Percentiles rank a stretch among this genome's conserved stretches.
phyloP scores from a whole-genome alignment of 2,113 vertebrate genomes.

The Muntiacus reevesi region DNA sequence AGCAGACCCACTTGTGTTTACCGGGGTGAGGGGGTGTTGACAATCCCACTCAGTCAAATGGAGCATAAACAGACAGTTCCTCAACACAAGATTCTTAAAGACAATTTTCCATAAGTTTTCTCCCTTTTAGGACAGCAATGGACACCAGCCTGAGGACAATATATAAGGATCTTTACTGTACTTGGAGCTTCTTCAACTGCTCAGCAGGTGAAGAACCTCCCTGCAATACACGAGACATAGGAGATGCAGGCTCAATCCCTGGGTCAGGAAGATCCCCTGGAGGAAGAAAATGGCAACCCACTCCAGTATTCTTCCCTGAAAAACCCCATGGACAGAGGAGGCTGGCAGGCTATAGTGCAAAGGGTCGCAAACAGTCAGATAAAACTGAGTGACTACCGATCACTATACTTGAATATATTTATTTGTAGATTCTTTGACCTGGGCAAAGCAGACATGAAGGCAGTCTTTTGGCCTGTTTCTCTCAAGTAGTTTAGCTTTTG shows the following conservation, averaged over 20 bases:
- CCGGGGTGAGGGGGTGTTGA: background rate
- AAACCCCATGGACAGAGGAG: background rate
- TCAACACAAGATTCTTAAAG: background rate
- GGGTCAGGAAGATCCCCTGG: background rate
- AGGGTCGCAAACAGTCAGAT: background rate
- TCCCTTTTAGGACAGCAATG: background rate
- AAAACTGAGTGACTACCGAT: background rate
- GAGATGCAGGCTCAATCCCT: background rate
- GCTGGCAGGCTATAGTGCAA: background rate
- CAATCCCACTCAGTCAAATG: background rate
- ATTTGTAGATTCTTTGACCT: background rate
- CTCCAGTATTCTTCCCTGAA: background rate
- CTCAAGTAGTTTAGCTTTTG: background rate
- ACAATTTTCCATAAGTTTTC: background rate
- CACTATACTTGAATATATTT: background rate
- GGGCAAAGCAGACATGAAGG: background rate
- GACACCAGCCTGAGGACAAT: background rate
- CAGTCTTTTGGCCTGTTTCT: background rate
- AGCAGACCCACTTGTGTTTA: background rate
- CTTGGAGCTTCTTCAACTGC: background rate
- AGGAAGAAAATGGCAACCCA: background rate
- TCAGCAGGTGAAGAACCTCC: background rate
- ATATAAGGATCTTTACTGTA: background rate
- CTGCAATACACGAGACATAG: background rate
- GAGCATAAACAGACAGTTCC: background rate